Conservation (phyloP, 92 coral and sea anemone genomes). For the Palythoa grandiflora region DNA sequence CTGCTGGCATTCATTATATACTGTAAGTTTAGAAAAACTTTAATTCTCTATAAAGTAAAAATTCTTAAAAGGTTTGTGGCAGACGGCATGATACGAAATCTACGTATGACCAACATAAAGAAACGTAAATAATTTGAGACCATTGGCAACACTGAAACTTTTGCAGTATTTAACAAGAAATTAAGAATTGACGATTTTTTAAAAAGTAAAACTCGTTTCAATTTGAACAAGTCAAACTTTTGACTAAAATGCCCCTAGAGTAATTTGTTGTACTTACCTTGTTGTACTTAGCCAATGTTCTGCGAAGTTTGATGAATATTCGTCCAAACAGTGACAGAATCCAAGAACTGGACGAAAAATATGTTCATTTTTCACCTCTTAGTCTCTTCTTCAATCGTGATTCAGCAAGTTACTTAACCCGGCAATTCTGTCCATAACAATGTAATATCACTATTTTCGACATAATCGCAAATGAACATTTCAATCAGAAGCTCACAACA, state of each 20-base stretch:
- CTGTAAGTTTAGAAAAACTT: background rate
- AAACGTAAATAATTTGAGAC: background rate
- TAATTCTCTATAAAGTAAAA: background rate
- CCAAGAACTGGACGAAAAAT: background rate
- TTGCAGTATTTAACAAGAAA: conserved; percentile 11
- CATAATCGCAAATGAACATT: background rate
- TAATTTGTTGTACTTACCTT: conserved; percentile 1
- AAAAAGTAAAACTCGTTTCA: background rate
- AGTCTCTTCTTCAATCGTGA: background rate
- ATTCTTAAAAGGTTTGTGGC: background rate
- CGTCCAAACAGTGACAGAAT: background rate
- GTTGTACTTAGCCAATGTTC: background rate
- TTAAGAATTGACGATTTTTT: background rate
- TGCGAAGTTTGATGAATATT: conserved; percentile 19
- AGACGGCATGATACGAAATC: background rate
- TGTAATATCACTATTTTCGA: conserved; percentile 10
- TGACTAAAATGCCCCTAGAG: conserved; percentile 3
- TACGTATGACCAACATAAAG: background rate
- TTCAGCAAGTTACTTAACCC: conserved; percentile 18
- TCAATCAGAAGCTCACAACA: background rate
- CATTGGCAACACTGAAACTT: background rate
- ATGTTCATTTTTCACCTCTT: background rate
- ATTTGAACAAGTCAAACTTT: background rate
- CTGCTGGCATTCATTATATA: background rate
- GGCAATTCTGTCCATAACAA: conserved; percentile 3